phyloP scores from a whole-genome alignment of 2,888 invertebrate genomes.

The Chrysodeixis includens region DNA sequence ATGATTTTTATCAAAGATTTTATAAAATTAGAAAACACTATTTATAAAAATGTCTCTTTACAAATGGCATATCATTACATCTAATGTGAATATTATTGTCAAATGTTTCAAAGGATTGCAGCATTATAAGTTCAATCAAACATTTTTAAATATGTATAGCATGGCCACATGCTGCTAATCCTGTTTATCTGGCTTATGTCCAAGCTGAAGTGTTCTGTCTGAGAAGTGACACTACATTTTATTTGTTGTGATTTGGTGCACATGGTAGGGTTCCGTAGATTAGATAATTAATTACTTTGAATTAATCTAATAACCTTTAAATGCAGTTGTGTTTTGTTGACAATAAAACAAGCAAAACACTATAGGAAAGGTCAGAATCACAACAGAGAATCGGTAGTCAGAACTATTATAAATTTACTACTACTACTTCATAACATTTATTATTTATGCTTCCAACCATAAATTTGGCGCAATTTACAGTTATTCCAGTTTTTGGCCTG shows the following conservation, averaged over 20 bases:
- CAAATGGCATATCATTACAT: not conserved
- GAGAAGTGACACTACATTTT: constrained; percentile 63
- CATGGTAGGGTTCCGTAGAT: constrained; percentile 8
- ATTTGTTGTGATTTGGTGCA: constrained; percentile 56
- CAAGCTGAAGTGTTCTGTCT: constrained; percentile 69
- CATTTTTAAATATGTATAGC: constrained; percentile 57
- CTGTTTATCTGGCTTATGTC: constrained; percentile 73
- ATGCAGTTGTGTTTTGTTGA: not conserved
- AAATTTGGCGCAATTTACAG: too few relatives aligned
- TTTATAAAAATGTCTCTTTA: not conserved
- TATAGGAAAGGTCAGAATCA: not conserved
- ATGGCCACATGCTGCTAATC: constrained; percentile 57
- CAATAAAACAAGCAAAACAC: not conserved
- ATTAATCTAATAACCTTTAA: not conserved
- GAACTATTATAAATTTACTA: too few relatives aligned
- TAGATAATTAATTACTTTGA: not conserved
- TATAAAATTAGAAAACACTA: not conserved
- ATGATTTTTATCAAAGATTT: not conserved
- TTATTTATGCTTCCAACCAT: too few relatives aligned
- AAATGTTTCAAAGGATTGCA: not conserved
- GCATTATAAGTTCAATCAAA: constrained; percentile 41
- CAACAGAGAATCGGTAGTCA: too few relatives aligned
- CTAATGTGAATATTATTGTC: not conserved
- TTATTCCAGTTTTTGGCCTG: too few relatives aligned
- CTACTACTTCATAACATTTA: too few relatives aligned